phyloP scores from a whole-genome alignment of 2,888 invertebrate species.

The Megamerina dolium region DNA sequence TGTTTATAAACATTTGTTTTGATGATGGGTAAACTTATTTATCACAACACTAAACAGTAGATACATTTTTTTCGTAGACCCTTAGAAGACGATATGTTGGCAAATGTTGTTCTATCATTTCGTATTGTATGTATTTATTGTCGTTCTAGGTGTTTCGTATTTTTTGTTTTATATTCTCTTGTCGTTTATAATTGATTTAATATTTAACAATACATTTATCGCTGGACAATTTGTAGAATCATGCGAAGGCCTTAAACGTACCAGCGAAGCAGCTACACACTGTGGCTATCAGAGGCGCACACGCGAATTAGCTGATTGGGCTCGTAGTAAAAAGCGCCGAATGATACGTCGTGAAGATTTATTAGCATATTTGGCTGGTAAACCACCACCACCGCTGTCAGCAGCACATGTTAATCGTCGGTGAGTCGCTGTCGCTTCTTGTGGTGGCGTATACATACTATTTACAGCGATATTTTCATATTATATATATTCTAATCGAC shows the following conservation, averaged over 20 bases:
- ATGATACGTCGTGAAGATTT: slow-evolving; percentile 71
- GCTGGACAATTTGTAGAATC: slow-evolving; percentile 62
- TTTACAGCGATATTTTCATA: neutral
- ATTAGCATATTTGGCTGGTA: slow-evolving; percentile 69
- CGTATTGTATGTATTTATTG: too few species aligned
- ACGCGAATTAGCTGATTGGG: slow-evolving; percentile 71
- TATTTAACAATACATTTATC: too few species aligned
- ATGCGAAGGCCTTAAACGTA: slow-evolving; percentile 62
- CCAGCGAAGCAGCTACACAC: slow-evolving; percentile 64
- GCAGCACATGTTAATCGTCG: slow-evolving; percentile 50
- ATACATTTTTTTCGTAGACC: too few species aligned
- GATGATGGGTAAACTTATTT: too few species aligned
- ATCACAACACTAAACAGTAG: too few species aligned
- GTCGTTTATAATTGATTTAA: too few species aligned
- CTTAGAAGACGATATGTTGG: too few species aligned
- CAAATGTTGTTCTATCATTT: too few species aligned
- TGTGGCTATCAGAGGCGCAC: slow-evolving; percentile 68
- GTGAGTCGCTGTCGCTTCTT: slow-evolving; percentile 33
- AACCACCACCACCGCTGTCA: slow-evolving; percentile 56
- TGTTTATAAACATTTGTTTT: too few species aligned
- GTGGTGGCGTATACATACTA: neutral
- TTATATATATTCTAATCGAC: neutral
- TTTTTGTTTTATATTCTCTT: too few species aligned
- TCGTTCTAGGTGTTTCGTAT: too few species aligned
- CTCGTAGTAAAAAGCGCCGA: slow-evolving; percentile 61